Evolutionary conservation across 1,140 invertebrate genomes (phyloP).

Genomic region (Hesperophylax magnus): DNA sequence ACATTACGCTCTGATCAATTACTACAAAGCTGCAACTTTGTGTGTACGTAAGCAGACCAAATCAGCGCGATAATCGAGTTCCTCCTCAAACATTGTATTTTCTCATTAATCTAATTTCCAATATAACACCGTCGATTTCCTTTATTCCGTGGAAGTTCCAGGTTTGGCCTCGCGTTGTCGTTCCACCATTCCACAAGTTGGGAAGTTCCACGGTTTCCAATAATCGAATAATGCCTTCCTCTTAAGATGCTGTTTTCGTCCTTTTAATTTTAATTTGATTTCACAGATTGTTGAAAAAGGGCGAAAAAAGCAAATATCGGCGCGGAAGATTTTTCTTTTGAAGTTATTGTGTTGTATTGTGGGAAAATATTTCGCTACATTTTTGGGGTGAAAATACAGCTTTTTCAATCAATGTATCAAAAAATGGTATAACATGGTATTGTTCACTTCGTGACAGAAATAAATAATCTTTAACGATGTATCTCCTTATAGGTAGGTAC

Average conservation of each 20-base stretch:
- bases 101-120: constrained; percentile 10
- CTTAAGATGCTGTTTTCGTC: not conserved
- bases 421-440: too few species aligned
- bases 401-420: too few species aligned
- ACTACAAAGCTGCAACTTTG: too few species aligned
- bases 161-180: not conserved
- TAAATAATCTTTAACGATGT: too few species aligned
- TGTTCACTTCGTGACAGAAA: too few species aligned
- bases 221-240: not conserved
- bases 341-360: too few species aligned
- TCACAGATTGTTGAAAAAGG: not conserved
- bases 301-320: too few species aligned
- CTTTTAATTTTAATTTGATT: constrained; percentile 6
- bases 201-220: not conserved
- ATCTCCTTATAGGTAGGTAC: too few species aligned
- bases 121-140: not conserved
- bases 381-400: too few species aligned
- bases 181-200: not conserved
- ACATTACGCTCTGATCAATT: too few species aligned
- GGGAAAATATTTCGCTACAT: too few species aligned
- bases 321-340: too few species aligned
- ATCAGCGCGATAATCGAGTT: not conserved
- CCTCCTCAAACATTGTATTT: not conserved
- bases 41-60: not conserved
- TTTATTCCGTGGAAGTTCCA: not conserved